These are phyloP conservation scores for Lampris megalopsis DNA, from an alignment of 2,113 vertebrate genomes.

Conservation along the genomic window DNA sequence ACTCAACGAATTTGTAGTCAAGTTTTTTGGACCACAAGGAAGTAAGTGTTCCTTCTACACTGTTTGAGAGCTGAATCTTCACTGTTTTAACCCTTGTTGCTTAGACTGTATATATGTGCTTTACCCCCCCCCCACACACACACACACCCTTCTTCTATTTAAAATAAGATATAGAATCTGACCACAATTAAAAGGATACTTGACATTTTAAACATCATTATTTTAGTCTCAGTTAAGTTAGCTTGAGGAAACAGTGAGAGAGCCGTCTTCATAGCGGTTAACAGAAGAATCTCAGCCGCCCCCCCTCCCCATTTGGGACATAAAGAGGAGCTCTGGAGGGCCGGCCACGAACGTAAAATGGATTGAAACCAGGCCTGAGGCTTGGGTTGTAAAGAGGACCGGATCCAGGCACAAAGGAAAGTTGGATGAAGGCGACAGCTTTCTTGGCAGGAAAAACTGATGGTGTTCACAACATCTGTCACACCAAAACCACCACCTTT, in stretches of 20 bases:
- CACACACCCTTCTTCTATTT: too few relatives aligned
- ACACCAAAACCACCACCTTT: slow-evolving; percentile 12
- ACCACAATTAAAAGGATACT: background rate
- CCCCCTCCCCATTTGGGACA: slow-evolving; percentile 22
- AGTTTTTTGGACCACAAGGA: slow-evolving; percentile 99
- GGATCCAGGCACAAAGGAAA: slow-evolving; percentile 24
- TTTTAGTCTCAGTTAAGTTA: slow-evolving; percentile 1
- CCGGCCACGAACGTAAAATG: slow-evolving; percentile 11
- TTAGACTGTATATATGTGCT: background rate
- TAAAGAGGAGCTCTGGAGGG: slow-evolving; percentile 12
- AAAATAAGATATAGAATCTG: background rate
- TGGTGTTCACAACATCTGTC: slow-evolving; percentile 43
- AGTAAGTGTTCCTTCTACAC: slow-evolving; percentile 86
- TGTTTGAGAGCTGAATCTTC: background rate
- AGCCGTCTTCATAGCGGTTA: slow-evolving; percentile 1
- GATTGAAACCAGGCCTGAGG: slow-evolving; percentile 42
- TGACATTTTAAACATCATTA: background rate
- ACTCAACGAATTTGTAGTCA: slow-evolving; percentile 99
- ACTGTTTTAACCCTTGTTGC: too few relatives aligned
- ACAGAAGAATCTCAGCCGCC: slow-evolving; percentile 19
- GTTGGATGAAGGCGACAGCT: slow-evolving; percentile 33
- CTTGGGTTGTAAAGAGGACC: slow-evolving; percentile 5
- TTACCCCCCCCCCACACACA: too few relatives aligned
- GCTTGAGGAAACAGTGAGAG: background rate
- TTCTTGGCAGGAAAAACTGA: slow-evolving; percentile 54